Conservation (phyloP, 2,888 invertebrate species). For the Mactromeris polynyma region DNA sequence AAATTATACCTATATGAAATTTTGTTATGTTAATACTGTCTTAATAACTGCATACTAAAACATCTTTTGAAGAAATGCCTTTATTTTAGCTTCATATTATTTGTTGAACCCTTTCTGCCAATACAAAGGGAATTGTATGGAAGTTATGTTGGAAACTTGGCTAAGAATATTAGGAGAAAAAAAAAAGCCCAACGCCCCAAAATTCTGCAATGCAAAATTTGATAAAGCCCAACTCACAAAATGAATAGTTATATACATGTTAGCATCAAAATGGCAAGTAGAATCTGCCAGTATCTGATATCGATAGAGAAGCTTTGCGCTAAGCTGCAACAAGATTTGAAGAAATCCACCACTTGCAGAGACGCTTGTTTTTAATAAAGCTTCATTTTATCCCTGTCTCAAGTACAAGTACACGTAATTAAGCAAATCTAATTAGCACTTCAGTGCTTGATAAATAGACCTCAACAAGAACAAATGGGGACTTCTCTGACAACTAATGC, state of each 20-base stretch:
- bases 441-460: constrained; percentile 2
- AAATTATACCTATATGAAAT: too few relatives aligned
- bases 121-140: too few relatives aligned
- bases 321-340: background rate
- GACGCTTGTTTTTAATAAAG: constrained; percentile 1
- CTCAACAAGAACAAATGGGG: background rate
- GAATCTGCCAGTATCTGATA: background rate
- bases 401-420: background rate
- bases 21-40: too few relatives aligned
- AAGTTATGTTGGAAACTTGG: too few relatives aligned
- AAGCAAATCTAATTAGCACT: background rate
- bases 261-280: background rate
- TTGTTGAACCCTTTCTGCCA: too few relatives aligned
- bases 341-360: background rate
- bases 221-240: too few relatives aligned
- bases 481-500: background rate
- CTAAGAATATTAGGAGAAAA: too few relatives aligned
- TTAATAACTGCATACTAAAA: too few relatives aligned
- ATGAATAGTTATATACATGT: background rate
- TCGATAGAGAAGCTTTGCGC: background rate
- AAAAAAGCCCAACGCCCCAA: too few relatives aligned
- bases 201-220: too few relatives aligned
- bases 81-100: too few relatives aligned
- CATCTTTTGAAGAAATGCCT: too few relatives aligned
- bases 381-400: background rate